Percentiles rank a stretch among this genome's conserved stretches.
Conservation (phyloP, 2,888 invertebrate species). For the Lutraria lutraria region DNA sequence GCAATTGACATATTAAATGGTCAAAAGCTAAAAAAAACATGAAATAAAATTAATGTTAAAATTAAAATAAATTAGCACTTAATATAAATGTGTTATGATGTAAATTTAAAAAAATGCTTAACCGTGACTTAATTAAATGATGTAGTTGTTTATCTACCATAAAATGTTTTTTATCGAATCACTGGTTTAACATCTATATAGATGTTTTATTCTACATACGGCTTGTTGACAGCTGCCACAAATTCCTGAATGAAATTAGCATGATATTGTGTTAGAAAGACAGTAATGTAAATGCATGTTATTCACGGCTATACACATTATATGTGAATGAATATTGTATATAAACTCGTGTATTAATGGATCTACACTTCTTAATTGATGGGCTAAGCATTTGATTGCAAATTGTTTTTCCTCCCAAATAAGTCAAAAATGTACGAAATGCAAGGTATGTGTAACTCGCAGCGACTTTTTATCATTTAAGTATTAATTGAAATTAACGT, state of each 20-base stretch:
- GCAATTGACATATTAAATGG: too few relatives aligned
- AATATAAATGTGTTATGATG: too few relatives aligned
- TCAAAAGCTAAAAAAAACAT: too few relatives aligned
- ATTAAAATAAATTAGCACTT: too few relatives aligned
- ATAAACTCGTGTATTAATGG: neutral
- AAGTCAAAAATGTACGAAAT: constrained; percentile 7
- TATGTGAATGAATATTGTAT: neutral
- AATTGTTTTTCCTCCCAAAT: neutral
- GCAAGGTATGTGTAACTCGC: neutral
- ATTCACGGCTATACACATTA: too few relatives aligned
- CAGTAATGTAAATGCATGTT: too few relatives aligned
- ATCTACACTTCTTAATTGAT: neutral
- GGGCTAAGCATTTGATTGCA: neutral
- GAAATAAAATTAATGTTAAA: too few relatives aligned
- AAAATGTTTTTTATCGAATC: neutral
- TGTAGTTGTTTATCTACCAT: too few relatives aligned
- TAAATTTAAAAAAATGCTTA: too few relatives aligned
- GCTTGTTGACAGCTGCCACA: constrained; percentile 22
- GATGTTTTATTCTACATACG: neutral
- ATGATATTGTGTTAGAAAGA: constrained; percentile 20
- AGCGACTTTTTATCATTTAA: neutral
- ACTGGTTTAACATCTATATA: neutral
- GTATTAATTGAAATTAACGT: constrained; percentile 17
- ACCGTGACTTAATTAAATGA: too few relatives aligned
- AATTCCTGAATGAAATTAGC: constrained; percentile 44